phyloP scores from a whole-genome alignment of 2,797 vertebrate genomes.

The Lerista edwardsae region DNA sequence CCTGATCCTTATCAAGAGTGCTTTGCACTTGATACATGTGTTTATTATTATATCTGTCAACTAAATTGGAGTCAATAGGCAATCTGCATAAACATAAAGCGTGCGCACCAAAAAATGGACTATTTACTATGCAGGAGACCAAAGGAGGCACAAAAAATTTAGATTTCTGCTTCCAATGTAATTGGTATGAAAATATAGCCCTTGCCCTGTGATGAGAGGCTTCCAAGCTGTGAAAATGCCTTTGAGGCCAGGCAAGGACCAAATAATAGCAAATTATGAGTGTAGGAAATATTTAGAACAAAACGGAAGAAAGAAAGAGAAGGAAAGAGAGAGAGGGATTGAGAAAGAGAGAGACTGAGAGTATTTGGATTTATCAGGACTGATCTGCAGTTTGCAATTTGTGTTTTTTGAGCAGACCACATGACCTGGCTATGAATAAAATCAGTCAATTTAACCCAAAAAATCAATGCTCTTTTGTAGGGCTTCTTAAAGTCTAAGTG shows the following conservation, averaged over 20 bases:
- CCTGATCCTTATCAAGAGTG: slow-evolving; percentile 59
- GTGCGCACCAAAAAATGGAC: slow-evolving; percentile 54
- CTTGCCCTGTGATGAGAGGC: slow-evolving; percentile 45
- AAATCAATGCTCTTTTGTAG: slow-evolving; percentile 74
- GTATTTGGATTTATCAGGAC: slow-evolving; percentile 47
- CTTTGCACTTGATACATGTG: slow-evolving; percentile 53
- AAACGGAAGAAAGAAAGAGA: neutral
- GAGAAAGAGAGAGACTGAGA: neutral
- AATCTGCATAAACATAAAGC: slow-evolving; percentile 66
- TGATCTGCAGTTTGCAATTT: slow-evolving; percentile 65
- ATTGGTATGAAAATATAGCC: slow-evolving; percentile 62
- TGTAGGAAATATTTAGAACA: slow-evolving; percentile 65
- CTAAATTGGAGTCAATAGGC: slow-evolving; percentile 66
- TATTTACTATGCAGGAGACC: slow-evolving; percentile 55
- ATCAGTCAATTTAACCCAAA: slow-evolving; percentile 75
- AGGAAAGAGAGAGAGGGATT: neutral
- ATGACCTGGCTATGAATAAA: slow-evolving; percentile 73
- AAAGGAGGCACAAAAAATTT: slow-evolving; percentile 48
- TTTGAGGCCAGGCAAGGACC: slow-evolving; percentile 60
- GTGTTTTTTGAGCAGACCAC: slow-evolving; percentile 66
- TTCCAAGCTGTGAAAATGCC: slow-evolving; percentile 64
- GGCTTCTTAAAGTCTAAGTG: slow-evolving; percentile 74
- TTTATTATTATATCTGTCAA: slow-evolving; percentile 65
- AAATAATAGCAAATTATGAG: slow-evolving; percentile 72
- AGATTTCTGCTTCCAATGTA: slow-evolving; percentile 63